Evolutionary conservation across 2,888 invertebrate genomes (phyloP).

Genomic region (Digitonthophagus gazella): DNA sequence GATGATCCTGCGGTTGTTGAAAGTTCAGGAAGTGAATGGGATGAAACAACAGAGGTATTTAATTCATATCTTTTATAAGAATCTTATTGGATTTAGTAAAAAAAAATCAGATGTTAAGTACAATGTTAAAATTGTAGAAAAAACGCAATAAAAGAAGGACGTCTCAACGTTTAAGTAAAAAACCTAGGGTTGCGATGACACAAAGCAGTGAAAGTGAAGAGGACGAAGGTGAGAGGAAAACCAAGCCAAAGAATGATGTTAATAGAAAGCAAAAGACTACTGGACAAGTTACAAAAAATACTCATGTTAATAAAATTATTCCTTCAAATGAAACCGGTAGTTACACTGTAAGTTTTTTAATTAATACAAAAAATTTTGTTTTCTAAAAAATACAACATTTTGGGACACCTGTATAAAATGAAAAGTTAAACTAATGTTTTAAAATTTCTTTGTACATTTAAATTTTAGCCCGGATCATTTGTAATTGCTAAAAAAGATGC

Average conservation of each 20-base stretch:
- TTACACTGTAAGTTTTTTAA: background rate
- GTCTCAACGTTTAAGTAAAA: constrained; percentile 42
- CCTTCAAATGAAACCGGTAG: constrained; percentile 13
- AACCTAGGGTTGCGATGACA: constrained; percentile 39
- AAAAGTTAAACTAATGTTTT: too few relatives aligned
- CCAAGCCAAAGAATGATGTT: constrained; percentile 33
- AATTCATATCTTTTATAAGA: too few relatives aligned
- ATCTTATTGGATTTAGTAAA: background rate
- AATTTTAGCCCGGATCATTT: constrained; percentile 49
- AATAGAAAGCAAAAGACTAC: constrained; percentile 31
- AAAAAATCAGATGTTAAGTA: background rate
- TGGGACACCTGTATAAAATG: too few relatives aligned
- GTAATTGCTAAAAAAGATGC: constrained; percentile 49
- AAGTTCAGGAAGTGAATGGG: constrained; percentile 48
- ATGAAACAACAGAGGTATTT: constrained; percentile 36
- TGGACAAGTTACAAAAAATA: constrained; percentile 9
- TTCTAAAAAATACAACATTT: too few relatives aligned
- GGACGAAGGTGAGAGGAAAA: constrained; percentile 35
- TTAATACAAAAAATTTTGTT: too few relatives aligned
- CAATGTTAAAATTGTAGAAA: constrained; percentile 32
- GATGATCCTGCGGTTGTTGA: constrained; percentile 47
- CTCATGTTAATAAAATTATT: constrained; percentile 19
- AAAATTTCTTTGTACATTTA: too few relatives aligned
- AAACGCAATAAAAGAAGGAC: constrained; percentile 39
- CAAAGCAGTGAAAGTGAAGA: constrained; percentile 35